phyloP scores from a whole-genome alignment of 2,797 vertebrate genomes.

The Notolepis coatsorum region DNA sequence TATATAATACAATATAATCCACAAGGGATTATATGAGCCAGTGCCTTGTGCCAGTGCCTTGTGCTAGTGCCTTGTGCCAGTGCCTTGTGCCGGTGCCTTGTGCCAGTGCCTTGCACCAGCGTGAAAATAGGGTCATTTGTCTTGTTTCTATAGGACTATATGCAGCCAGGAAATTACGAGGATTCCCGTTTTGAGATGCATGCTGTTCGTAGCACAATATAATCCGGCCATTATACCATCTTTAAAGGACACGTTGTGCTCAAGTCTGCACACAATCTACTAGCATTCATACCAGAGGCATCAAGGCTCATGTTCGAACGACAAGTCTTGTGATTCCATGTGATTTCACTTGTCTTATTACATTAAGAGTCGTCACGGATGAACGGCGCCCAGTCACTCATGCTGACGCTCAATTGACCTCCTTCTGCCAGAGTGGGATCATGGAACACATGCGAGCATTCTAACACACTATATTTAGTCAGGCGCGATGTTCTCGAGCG shows the following conservation, averaged over 20 bases:
- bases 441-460: conserved; percentile 51
- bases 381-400: conserved; percentile 31
- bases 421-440: conserved; percentile 21
- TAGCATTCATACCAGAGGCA: background rate
- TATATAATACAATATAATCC: no score
- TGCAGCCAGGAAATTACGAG: no score
- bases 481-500: conserved; percentile 44
- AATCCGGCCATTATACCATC: background rate
- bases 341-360: conserved; percentile 47
- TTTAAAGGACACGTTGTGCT: background rate
- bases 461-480: conserved; percentile 54
- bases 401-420: conserved; percentile 33
- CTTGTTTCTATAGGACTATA: no score
- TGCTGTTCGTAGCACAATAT: background rate
- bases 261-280: background rate
- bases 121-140: no score
- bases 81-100: no score
- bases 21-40: no score
- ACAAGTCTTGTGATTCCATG: conserved; percentile 41
- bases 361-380: conserved; percentile 41
- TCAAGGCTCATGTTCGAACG: conserved; percentile 17
- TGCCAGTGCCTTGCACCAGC: no score
- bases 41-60: no score
- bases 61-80: no score
- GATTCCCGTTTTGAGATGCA: conserved; percentile 5